Evolutionary conservation across 1,140 invertebrate genomes (phyloP).

Genomic region (Danaus plexippus): DNA sequence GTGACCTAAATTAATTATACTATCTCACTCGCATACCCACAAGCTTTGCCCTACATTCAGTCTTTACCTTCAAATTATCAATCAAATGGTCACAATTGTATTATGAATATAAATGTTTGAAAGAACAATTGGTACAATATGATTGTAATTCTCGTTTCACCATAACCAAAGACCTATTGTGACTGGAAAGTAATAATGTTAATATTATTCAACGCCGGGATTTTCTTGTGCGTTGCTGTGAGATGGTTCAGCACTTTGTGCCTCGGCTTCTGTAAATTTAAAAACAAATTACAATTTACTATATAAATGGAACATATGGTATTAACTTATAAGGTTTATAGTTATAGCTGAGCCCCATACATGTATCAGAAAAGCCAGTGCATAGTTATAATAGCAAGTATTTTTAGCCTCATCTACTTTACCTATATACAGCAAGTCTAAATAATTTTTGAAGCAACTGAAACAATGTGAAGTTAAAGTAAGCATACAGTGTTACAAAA

Average conservation of each 20-base stretch:
- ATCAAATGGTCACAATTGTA: no score
- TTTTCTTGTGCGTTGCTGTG: slow-evolving; percentile 49
- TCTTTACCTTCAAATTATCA: slow-evolving; percentile 25
- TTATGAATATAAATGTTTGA: no score
- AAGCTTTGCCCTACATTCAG: slow-evolving; percentile 37
- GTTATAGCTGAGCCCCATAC: background rate
- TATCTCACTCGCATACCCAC: slow-evolving; percentile 34
- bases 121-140: no score
- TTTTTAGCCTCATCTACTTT: slow-evolving; percentile 9
- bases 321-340: no score
- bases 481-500: slow-evolving; percentile 21
- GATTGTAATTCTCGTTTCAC: no score
- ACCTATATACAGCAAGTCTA: slow-evolving; percentile 45
- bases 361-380: slow-evolving; percentile 2
- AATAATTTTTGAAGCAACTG: slow-evolving; percentile 63
- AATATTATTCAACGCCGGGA: slow-evolving; percentile 32
- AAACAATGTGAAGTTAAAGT: slow-evolving; percentile 56
- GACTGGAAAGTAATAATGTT: slow-evolving; percentile 25
- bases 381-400: slow-evolving; percentile 2
- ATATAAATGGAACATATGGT: background rate
- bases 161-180: slow-evolving; percentile 27
- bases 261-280: slow-evolving; percentile 52
- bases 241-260: slow-evolving; percentile 45
- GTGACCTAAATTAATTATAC: slow-evolving; percentile 21
- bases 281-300: slow-evolving; percentile 16